Conservation (phyloP, 2,113 vertebrate genomes). For the Delphinus delphis region DNA sequence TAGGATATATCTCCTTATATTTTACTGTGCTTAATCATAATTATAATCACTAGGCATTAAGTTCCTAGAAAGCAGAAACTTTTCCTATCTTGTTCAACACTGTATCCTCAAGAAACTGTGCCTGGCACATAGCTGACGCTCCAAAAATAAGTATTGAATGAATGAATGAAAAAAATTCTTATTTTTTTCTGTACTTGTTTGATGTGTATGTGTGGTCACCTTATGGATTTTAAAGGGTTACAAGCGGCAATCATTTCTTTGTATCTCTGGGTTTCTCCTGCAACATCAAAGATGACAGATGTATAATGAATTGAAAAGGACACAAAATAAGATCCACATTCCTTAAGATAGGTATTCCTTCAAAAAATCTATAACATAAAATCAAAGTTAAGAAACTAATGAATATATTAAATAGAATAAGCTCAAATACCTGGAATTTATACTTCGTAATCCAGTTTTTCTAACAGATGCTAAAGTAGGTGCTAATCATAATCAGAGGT, state of each 20-base stretch:
- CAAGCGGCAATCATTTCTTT: neutral
- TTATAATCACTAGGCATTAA: neutral
- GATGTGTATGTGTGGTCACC: neutral
- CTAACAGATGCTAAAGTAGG: neutral
- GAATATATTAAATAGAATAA: neutral
- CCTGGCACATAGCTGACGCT: neutral
- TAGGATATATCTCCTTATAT: neutral
- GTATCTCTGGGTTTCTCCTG: neutral
- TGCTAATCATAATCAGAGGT: neutral
- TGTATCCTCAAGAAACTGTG: neutral
- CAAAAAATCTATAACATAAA: neutral
- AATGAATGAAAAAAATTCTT: neutral
- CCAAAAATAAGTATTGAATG: neutral
- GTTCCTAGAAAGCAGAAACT: neutral
- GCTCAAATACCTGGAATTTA: neutral
- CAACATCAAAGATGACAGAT: neutral
- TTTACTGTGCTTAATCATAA: neutral
- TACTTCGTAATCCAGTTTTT: neutral
- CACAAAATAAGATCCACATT: neutral
- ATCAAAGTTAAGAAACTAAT: neutral
- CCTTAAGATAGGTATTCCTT: neutral
- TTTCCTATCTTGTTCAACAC: neutral
- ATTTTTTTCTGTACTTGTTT: neutral
- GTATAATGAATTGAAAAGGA: neutral
- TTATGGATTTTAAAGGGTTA: neutral